phyloP scores from a whole-genome alignment of 2,888 invertebrate genomes.

The Rhamphomyia laevipes region DNA sequence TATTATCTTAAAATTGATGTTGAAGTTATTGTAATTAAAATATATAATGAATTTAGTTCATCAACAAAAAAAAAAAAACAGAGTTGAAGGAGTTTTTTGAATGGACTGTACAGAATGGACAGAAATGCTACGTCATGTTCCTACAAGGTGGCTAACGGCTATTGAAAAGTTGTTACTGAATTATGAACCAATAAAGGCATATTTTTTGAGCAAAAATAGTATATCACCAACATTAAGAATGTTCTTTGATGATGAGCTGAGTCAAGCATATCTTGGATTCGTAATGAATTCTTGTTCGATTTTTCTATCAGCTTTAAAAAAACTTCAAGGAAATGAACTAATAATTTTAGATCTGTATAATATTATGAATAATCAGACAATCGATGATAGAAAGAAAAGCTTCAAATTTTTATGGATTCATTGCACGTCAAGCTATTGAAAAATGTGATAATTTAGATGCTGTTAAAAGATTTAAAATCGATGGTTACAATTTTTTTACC shows the following conservation, averaged over 20 bases:
- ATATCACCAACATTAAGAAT: neutral
- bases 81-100: conserved; percentile 8
- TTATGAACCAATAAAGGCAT: neutral
- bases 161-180: neutral
- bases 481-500: neutral
- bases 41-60: conserved; percentile 9
- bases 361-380: neutral
- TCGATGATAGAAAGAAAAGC: neutral
- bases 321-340: conserved; percentile 1
- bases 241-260: neutral
- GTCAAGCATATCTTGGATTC: neutral
- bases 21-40: conserved; percentile 9
- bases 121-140: conserved; percentile 9
- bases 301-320: neutral
- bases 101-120: conserved; percentile 9
- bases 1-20: conserved; percentile 1
- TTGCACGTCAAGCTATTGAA: neutral
- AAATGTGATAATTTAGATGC: neutral
- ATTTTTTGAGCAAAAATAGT: neutral
- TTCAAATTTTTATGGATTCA: neutral
- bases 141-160: neutral
- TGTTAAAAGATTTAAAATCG: neutral
- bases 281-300: neutral
- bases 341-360: neutral
- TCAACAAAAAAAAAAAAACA: conserved; percentile 8